phyloP scores from a whole-genome alignment of 64 coral and sea anemone genomes.

The Stichodactyla helianthus region DNA sequence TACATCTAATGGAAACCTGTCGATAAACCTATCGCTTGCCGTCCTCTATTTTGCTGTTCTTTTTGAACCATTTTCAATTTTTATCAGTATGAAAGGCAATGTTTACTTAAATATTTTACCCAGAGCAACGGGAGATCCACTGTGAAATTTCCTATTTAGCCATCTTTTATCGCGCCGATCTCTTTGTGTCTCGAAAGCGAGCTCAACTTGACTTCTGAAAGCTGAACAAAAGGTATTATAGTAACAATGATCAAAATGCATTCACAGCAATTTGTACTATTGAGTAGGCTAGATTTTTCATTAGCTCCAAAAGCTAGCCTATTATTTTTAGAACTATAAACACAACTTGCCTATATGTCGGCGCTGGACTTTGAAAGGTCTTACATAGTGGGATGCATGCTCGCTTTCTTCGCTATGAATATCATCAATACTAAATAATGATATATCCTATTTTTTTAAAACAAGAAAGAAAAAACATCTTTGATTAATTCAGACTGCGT shows the following conservation, averaged over 20 bases:
- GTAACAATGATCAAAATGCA: constrained; percentile 51
- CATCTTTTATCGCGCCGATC: constrained; percentile 53
- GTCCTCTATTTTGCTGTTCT: constrained; percentile 3
- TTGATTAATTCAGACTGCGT: not conserved
- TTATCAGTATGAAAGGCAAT: constrained; percentile 8
- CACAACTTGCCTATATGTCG: not conserved
- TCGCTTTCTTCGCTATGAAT: not conserved
- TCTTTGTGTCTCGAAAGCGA: constrained; percentile 51
- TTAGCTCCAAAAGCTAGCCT: constrained; percentile 49
- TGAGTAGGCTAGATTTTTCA: constrained; percentile 77
- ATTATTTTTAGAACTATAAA: constrained; percentile 47
- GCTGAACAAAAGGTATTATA: constrained; percentile 62
- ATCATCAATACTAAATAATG: not conserved
- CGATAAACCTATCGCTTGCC: not conserved
- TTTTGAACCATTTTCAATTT: constrained; percentile 16
- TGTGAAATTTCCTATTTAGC: constrained; percentile 44
- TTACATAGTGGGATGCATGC: not conserved
- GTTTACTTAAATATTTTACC: constrained; percentile 31
- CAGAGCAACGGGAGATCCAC: constrained; percentile 41
- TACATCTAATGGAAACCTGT: not conserved
- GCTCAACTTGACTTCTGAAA: constrained; percentile 53
- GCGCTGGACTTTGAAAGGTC: not conserved
- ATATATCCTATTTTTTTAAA: not conserved
- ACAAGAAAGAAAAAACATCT: not conserved
- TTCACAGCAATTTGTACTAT: constrained; percentile 84